These are phyloP conservation scores for Microcebus jonahi DNA, from an alignment of 2,113 vertebrate genomes.

Conservation along the genomic window DNA sequence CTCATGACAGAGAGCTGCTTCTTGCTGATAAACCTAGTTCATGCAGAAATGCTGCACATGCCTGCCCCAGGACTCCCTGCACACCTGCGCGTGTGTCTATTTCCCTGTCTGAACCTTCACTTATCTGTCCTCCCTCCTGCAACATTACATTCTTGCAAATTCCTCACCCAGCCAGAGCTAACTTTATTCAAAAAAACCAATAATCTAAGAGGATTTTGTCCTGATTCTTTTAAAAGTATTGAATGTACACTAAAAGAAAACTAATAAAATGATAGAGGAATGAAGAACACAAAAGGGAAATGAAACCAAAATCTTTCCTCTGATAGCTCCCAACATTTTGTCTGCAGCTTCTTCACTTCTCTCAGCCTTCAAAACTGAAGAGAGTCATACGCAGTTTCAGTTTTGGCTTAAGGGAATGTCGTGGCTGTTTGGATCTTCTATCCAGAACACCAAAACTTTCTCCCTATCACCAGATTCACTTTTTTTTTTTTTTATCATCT, in stretches of 20 bases:
- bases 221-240: neutral
- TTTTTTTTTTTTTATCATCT: neutral
- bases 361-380: neutral
- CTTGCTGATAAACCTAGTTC: accelerated
- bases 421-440: neutral
- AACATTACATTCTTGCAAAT: accelerated
- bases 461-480: neutral
- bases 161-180: neutral
- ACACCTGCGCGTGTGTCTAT: accelerated
- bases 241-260: neutral
- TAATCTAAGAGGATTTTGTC: neutral
- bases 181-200: neutral
- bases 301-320: neutral
- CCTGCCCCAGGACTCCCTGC: accelerated
- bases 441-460: neutral
- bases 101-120: accelerated
- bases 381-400: too few relatives aligned
- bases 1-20: neutral
- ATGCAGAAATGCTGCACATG: accelerated
- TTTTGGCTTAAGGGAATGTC: neutral
- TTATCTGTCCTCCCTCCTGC: too few relatives aligned
- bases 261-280: neutral
- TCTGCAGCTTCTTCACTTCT: neutral
- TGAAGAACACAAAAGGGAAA: neutral
- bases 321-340: neutral